Percentiles rank a stretch among this genome's conserved stretches.
phyloP scores from a whole-genome alignment of 2,113 vertebrate genomes.

The Aegotheles bennettii region DNA sequence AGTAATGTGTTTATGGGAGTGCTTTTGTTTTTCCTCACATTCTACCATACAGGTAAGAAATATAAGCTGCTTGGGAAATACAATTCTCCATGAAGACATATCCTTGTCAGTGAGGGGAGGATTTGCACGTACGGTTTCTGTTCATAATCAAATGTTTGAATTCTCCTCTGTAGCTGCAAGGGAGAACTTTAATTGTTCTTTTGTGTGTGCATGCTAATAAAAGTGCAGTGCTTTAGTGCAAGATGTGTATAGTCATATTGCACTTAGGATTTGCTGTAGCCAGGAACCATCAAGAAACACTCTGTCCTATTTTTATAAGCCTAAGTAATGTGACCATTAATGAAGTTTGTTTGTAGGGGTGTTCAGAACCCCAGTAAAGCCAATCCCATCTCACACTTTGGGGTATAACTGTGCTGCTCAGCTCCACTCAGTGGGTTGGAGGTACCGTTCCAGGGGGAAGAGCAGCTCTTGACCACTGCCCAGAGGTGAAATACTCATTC shows the following conservation, averaged over 20 bases:
- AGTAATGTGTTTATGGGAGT: slow-evolving; percentile 92
- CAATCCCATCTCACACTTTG: background rate
- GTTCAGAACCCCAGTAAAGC: background rate
- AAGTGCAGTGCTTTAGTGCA: background rate
- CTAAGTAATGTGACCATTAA: background rate
- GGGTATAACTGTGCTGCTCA: background rate
- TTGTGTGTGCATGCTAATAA: background rate
- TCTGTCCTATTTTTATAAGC: background rate
- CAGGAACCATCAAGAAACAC: background rate
- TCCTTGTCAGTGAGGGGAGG: background rate
- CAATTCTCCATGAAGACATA: background rate
- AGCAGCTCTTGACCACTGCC: background rate
- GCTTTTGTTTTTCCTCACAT: slow-evolving; percentile 92
- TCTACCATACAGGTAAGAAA: slow-evolving; percentile 91
- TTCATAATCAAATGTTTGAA: background rate
- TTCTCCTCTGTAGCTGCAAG: background rate
- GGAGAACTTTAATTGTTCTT: background rate
- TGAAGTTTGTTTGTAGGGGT: background rate
- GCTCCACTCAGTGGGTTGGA: background rate
- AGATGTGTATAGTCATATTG: background rate
- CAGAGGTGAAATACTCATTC: background rate
- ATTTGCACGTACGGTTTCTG: background rate
- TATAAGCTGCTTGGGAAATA: background rate
- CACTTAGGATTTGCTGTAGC: background rate
- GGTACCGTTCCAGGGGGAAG: background rate